Base-by-base conservation (phyloP, 2,797 vertebrate species). In the Spizella passerina region DNA sequence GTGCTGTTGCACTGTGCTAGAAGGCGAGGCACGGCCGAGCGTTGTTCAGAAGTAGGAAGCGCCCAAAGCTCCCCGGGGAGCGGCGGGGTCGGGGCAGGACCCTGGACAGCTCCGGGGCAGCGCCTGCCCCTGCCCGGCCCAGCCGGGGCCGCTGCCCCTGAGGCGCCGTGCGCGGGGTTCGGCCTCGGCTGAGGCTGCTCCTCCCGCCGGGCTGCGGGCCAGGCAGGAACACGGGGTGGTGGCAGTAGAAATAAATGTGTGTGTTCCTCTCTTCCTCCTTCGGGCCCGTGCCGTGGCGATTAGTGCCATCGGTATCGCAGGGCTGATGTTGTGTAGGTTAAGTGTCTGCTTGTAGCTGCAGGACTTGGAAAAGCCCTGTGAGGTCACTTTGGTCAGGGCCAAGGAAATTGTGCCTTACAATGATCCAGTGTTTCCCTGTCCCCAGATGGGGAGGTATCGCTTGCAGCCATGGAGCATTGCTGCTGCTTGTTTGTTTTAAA, bases 1-100 rank as follows among this genome's bases (percentile, higher is more conserved):
- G 17, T 0, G 12, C 39, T 38, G 1, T 7, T 49, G 60, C 10
- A 0, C 24, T 24, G 2, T 2, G 4, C 22, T 26, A 7, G 14
- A 23, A 46, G 49, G 34, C 19, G 14, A 16, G 10, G 18, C 16
- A 10, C 23, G 23, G 26, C 9, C 38, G 13, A 13, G 34, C 22
- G 0, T 17, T 15, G 70, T 10, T 1, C 0, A 10, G 18, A 20
- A 29, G 38, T 1, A 6, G 32, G 22, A 6, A 18, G 39, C 18
- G n/a, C 1, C 14, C 0, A 2, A 11, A 27, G 22, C 13, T 34
- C 4, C 22, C 2, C 0, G 7, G 69, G 36, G 17, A 68, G 32
- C 21, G 3, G 17, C 60, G 26, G 17, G 53, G 59, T 47, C 1
- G 6, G 59, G n/a, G 24, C 64, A 77, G 78, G 44, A 91, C 88